phyloP scores from a whole-genome alignment of 1,140 invertebrate genomes.

The Thalassaphorura encarpata region DNA sequence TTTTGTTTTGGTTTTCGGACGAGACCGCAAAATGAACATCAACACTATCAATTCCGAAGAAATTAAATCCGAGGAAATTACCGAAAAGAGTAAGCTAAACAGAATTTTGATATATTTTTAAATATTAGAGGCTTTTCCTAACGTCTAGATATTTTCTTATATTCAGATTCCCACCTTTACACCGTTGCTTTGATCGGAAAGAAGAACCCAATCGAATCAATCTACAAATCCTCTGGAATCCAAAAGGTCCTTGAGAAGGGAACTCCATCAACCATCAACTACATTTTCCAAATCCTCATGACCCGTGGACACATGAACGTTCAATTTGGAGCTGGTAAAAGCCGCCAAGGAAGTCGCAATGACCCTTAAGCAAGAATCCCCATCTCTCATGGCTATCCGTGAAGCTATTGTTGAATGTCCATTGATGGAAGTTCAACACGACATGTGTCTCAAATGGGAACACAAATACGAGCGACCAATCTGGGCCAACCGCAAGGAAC shows the following conservation, averaged over 20 bases:
- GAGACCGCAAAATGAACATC: neutral
- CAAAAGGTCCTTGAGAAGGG: constrained; percentile 13
- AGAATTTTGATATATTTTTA: neutral
- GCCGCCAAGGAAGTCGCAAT: constrained; percentile 24
- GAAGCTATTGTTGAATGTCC: constrained; percentile 14
- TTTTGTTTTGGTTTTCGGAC: constrained; percentile 20
- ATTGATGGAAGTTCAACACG: constrained; percentile 9
- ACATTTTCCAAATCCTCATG: constrained; percentile 9
- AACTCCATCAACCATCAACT: constrained; percentile 15
- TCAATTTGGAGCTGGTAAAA: constrained; percentile 16
- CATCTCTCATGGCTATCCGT: constrained; percentile 14
- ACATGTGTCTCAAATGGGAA: constrained; percentile 17
- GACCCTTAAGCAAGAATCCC: too few species aligned
- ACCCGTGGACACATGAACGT: neutral
- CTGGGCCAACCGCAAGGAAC: constrained; percentile 12
- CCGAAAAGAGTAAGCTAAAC: neutral
- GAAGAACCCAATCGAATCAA: constrained; percentile 14
- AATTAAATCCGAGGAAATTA: neutral
- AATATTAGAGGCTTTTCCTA: too few species aligned
- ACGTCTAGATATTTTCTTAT: too few species aligned
- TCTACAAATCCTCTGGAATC: neutral
- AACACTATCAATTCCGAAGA: neutral
- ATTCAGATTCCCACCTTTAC: constrained; percentile 10
- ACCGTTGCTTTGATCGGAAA: constrained; percentile 23
- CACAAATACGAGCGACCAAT: constrained; percentile 8